Evolutionary conservation across 2,888 invertebrate species (phyloP), one percentile per base, ranked within the genome.

Genomic region (Epistrophe eligans): DNA sequence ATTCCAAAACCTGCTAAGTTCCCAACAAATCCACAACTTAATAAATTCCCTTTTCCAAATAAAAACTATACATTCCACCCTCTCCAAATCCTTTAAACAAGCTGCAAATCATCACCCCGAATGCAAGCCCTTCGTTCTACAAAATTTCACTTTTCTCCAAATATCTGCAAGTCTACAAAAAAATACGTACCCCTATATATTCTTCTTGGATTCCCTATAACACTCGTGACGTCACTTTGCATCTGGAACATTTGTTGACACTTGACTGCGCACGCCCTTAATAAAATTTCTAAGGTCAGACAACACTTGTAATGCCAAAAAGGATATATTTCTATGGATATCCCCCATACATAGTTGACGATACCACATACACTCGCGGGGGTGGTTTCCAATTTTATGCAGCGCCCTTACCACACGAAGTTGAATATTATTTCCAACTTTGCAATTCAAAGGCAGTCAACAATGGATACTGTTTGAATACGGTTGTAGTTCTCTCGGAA

Each of bases 241-340:
- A 52, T 40, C 83, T 87, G 87, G 87, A 87, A 83, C 13, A 83
- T 87, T 87, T 87, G 87, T 87, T 87, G 87, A 87, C 83, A 87
- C 66, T 72, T 52, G 40, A 74, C 11, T 28, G 79, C 87, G 87
- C 87, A 83, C 67, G 83, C 83, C 83, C 76, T 72, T 48, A 67
- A 50, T 62, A 43, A 52, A 72, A 24, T 76, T 66, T 67, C 83
- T 83, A 87, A 87, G 87, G 87, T 87, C 87, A 87, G 83, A 76
- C 83, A 79, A 60, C 87, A 87, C 83, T 87, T 87, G 83, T 87
- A 79, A 87, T 87, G 70, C 66, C 70, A 52, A 55, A 76, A 73
- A 79, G 79, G 70, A 83, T 62, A 62, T 60, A 38, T 8, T 11
- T 66, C 1, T 24, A 24, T 24, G 24, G 24, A 3, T 24, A 24